Base-by-base conservation (phyloP, 64 coral and sea anemone species). In the Pocillopora damicornis region DNA sequence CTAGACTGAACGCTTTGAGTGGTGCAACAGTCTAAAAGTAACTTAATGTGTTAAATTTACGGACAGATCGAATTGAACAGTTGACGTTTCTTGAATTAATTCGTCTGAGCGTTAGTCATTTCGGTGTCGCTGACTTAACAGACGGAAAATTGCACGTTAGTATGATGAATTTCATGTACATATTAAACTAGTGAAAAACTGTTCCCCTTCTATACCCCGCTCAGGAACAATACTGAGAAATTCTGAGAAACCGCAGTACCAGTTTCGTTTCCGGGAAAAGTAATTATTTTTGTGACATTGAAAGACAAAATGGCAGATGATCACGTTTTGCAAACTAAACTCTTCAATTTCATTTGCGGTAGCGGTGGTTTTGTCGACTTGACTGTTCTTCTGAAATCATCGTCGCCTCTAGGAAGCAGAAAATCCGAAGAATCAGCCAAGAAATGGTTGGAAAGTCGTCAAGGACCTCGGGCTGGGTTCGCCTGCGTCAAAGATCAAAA, bases 331-430 rank as follows among this genome's bases (percentile, higher is more conserved):
- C 9, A 30, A 0, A 36, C 67, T 37, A 92, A 87, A 56, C 61
- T 92, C 63, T 87, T 75, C 35, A 92, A 87, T 77, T 92, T 79
- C 51, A 79, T 92, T 17, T 58, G 59, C 9, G 37, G 45, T 51
- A 87, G 77, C 45, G 90, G 90, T 14, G 83, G 90, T 18, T 84
- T 87, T 51, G 74, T 92, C 30, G 83, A 87, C 9, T 25, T 92
- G 20, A n/a, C 62, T 72, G 83, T 87, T 76, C 75, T 92, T 57
- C 11, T 74, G 8, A 79, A 30, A 13, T 75, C 35, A 37, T 68
- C 63, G 11, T 86, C 90, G 30, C 83, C 90, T 22, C 30, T 92
- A 22, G 56, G 45, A 34, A 72, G 64, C 81, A 85, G 38, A 85
- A 85, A 85, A 73, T 25, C 64, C 3, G 35, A 38, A 22, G 11